These are phyloP conservation scores for Smittia aterrima DNA, from an alignment of 2,888 invertebrate species.

Conservation along the genomic window DNA sequence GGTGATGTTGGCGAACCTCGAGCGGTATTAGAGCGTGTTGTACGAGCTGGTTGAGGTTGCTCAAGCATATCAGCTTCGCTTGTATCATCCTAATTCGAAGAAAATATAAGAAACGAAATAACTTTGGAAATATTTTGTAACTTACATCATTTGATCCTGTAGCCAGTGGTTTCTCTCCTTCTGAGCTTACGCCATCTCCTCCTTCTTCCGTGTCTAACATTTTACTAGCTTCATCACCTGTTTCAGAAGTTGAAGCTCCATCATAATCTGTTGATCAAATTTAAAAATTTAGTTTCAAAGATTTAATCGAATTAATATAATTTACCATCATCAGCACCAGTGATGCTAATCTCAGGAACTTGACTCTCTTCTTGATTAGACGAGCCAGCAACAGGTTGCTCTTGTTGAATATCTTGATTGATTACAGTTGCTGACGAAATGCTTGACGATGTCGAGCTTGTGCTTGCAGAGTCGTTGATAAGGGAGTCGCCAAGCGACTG, in stretches of 20 bases:
- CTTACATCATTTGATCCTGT: conserved; percentile 53
- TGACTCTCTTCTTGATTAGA: conserved; percentile 43
- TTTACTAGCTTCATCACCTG: conserved; percentile 48
- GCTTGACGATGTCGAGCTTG: conserved; percentile 40
- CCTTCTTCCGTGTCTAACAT: conserved; percentile 48
- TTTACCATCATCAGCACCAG: conserved; percentile 43
- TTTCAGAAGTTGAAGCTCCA: conserved; percentile 55
- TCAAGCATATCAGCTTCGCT: conserved; percentile 43
- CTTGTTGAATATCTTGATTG: conserved; percentile 46
- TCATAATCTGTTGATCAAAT: conserved; percentile 46
- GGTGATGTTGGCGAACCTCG: conserved; percentile 45
- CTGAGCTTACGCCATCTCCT: conserved; percentile 59
- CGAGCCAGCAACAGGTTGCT: conserved; percentile 47
- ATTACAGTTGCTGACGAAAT: conserved; percentile 47
- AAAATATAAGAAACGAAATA: neutral
- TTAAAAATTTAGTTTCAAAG: neutral
- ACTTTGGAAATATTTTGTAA: neutral
- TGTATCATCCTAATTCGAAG: conserved; percentile 46
- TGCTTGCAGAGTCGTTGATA: conserved; percentile 35
- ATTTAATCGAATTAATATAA: neutral
- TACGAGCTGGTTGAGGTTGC: conserved; percentile 42
- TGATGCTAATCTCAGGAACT: conserved; percentile 44
- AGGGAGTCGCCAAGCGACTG: conserved; percentile 56
- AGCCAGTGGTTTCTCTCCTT: conserved; percentile 61
- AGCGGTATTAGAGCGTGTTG: conserved; percentile 45